phyloP scores from a whole-genome alignment of 2,888 invertebrate genomes.

The Drosophila fulvimacula region DNA sequence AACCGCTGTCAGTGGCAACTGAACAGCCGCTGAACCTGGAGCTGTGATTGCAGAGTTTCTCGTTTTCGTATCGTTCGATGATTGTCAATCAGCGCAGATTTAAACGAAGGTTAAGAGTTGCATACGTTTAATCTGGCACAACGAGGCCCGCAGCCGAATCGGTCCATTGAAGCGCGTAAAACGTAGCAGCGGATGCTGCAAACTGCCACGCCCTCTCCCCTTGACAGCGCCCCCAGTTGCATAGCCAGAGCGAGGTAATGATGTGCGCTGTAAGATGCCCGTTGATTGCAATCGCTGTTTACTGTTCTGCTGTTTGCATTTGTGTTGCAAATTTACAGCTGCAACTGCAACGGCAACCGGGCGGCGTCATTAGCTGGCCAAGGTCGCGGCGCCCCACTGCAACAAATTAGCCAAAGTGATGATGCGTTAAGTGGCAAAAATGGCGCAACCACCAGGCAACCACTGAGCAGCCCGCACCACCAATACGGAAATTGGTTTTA shows the following conservation, averaged over 20 bases:
- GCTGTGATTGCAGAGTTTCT: slow-evolving; percentile 43
- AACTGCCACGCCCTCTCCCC: slow-evolving; percentile 21
- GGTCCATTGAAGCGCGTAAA: slow-evolving; percentile 77
- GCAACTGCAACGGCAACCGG: slow-evolving; percentile 63
- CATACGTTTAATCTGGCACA: slow-evolving; percentile 73
- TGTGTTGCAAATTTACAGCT: slow-evolving; percentile 81
- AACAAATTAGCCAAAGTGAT: slow-evolving; percentile 77
- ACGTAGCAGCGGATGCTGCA: slow-evolving; percentile 67
- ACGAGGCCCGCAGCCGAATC: slow-evolving; percentile 50
- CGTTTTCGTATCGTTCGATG: slow-evolving; percentile 66
- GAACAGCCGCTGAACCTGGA: slow-evolving; percentile 18
- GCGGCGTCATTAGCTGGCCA: slow-evolving; percentile 66
- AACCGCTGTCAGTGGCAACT: slow-evolving; percentile 11
- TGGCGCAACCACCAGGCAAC: slow-evolving; percentile 55
- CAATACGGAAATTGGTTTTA: slow-evolving; percentile 74
- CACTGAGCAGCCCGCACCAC: slow-evolving; percentile 34
- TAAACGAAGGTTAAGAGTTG: slow-evolving; percentile 80
- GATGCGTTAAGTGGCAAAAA: slow-evolving; percentile 75
- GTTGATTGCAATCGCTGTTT: slow-evolving; percentile 70
- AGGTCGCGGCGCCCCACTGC: slow-evolving; percentile 49
- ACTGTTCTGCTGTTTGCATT: slow-evolving; percentile 46
- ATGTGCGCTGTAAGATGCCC: slow-evolving; percentile 54
- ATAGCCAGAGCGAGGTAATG: slow-evolving; percentile 35
- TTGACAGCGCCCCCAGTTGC: background rate
- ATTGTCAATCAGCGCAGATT: slow-evolving; percentile 77